These are phyloP conservation scores for Nothoprocta perdicaria DNA, from an alignment of 2,113 vertebrate species.

Conservation along the genomic window DNA sequence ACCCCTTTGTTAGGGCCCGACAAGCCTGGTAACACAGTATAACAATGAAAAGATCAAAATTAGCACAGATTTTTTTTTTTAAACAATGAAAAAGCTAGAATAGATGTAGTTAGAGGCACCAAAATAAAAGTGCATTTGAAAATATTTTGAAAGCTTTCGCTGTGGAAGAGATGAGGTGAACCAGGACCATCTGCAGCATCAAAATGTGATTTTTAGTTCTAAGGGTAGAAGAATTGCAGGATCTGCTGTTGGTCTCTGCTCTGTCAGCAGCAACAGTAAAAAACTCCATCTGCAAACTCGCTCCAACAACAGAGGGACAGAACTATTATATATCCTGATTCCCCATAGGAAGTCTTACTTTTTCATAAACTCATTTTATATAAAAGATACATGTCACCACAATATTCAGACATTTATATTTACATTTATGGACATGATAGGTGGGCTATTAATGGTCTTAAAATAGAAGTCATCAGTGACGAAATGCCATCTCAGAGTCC, in stretches of 20 bases:
- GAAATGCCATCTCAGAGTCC: background rate
- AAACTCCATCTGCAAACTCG: background rate
- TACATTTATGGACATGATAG: background rate
- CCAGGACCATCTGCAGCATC: background rate
- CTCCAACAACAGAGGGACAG: background rate
- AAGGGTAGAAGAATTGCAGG: background rate
- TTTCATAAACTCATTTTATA: background rate
- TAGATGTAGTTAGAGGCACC: background rate
- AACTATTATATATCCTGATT: slow-evolving; percentile 8
- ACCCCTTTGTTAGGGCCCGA: background rate
- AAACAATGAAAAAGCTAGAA: background rate
- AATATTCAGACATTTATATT: background rate
- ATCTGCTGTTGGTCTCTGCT: background rate
- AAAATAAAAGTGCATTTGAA: background rate
- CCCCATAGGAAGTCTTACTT: background rate
- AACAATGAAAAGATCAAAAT: background rate
- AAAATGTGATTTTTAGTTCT: background rate
- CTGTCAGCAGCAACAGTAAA: background rate
- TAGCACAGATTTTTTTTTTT: background rate
- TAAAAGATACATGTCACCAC: background rate
- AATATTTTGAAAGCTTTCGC: background rate
- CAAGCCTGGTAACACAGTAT: background rate
- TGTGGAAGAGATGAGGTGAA: background rate
- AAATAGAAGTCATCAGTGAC: background rate
- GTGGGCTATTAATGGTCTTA: background rate